Base-by-base conservation (phyloP, 2,888 invertebrate species). In the Bugulina stolonifera region DNA sequence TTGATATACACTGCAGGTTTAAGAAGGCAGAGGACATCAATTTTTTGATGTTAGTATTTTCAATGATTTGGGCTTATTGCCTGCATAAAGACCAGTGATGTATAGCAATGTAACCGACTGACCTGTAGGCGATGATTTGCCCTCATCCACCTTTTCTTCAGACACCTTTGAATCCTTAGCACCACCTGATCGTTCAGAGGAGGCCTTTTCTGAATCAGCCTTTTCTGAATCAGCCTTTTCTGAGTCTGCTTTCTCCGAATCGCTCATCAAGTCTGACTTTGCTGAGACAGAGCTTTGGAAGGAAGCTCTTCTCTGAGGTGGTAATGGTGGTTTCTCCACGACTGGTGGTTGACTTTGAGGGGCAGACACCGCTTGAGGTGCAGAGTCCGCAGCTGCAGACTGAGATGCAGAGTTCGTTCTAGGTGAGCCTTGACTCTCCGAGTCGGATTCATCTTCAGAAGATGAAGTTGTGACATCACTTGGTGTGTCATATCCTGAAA, bases 181-280 rank as follows among this genome's bases (percentile, higher is more conserved):
- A 52, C 22, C 22, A 52, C 22, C 52, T 22, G 22, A 52, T 14
- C 22, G 14, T 57, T 57, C 57, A 5, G 57, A 57, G 5, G 18
- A 5, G 57, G 57, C 23, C 34, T 64, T 64, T 32, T 64, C 34
- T 32, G 64, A 64, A 3, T 25, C 32, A 3, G 27, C 10, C n/a
- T 64, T 64, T 32, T 64, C 64, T 10, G 27, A 32, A 14, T 32
- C 29, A 14, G 64, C 34, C 32, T 64, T 64, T 32, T 64, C 64
- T 10, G 64, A 64, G 3, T 64, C 64, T 14, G 29, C 64, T 32
- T 64, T 64, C 27, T 64, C 64, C 5, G 64, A 64, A 3, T 64
- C 64, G 10, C 32, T 64, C 43, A 43, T 43, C 43, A 43, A 43
- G 32, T 64, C 64, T 32, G 64, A 64, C 64, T 27, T 64, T 2